Evolutionary conservation across 2,113 vertebrate species (phyloP).

Genomic region (Hyla sarda): DNA sequence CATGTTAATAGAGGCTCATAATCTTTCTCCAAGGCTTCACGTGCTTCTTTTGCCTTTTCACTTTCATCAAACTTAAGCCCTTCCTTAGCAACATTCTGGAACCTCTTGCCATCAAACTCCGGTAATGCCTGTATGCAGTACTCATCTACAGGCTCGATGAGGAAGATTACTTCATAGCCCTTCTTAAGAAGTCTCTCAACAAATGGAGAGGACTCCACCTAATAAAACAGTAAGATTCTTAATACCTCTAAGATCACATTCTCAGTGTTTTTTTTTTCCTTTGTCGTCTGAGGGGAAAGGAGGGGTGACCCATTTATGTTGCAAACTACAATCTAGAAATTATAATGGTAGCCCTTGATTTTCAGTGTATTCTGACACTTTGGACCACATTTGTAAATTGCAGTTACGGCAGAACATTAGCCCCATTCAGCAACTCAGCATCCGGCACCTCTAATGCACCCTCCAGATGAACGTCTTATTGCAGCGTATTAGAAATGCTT

Average conservation of each 20-base stretch:
- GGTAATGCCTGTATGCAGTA: slow-evolving; percentile 98
- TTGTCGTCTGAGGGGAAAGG: background rate
- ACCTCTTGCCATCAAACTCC: slow-evolving; percentile 96
- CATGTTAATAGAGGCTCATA: slow-evolving; percentile 92
- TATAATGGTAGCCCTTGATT: too few relatives aligned
- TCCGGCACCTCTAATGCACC: too few relatives aligned
- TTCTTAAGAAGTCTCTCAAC: slow-evolving; percentile 95
- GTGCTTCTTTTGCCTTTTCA: slow-evolving; percentile 90
- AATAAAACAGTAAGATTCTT: background rate
- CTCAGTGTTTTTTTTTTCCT: too few relatives aligned
- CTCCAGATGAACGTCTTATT: too few relatives aligned
- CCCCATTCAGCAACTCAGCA: too few relatives aligned
- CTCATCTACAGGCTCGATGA: slow-evolving; percentile 97
- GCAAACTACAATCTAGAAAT: too few relatives aligned
- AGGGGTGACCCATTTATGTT: too few relatives aligned
- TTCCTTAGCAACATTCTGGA: slow-evolving; percentile 98
- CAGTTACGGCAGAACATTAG: too few relatives aligned
- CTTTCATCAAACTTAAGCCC: slow-evolving; percentile 96
- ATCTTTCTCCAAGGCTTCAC: slow-evolving; percentile 91
- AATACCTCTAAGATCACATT: background rate
- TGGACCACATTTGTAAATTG: too few relatives aligned
- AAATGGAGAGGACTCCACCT: slow-evolving; percentile 97
- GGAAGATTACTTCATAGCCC: slow-evolving; percentile 96
- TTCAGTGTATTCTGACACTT: too few relatives aligned
- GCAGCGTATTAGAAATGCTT: too few relatives aligned